Evolutionary conservation across 1,140 invertebrate species (phyloP), one percentile per base, ranked within the genome.

Genomic region (Cataglyphis hispanica): DNA sequence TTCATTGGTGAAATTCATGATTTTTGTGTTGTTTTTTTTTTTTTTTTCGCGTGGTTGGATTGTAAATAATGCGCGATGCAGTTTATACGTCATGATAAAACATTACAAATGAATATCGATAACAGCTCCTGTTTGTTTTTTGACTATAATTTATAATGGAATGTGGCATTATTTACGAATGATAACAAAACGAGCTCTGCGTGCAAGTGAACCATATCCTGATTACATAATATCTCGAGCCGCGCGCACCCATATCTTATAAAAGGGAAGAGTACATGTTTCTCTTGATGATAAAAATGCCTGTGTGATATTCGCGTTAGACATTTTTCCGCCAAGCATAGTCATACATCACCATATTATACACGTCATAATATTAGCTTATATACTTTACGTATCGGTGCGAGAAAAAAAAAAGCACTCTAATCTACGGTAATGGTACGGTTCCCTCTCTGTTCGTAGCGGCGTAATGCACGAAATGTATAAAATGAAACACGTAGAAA

Each of bases 101-200:
- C 78, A 83, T 83, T 83, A 83, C 67, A 74, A 83, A 83, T 83
- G 67, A 83, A 83, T 60, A 83, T 61, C 53, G 78, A 83, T 83
- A 83, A 72, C 78, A 69, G 25, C 22, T 11, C 25, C 78, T 70
- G 67, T 81, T 81, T 72, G 78, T 46, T 56, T 56, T 72, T 83
- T 72, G 67, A 74, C 19, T 60, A 37, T 69, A 31, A 83, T 83
- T 83, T 60, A 83, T 83, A 83, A 81, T 43, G 53, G 37, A 37
- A 60, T 16, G 34, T 25, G 67, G 34, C 37, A 74, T 83, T 83
- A 74, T 83, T 83, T 83, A 83, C 37, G 53, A 25, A 74, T 60
- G 67, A 83, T 80, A 69, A 69, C 77, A 64, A 83, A 72, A 83
- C 67, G 70, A 58, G 22, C 22, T 37, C 22, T 0, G 70, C n/a